Evolutionary conservation across 2,888 invertebrate species (phyloP), one percentile per base, ranked within the genome.

Genomic region (Eilema caniola): DNA sequence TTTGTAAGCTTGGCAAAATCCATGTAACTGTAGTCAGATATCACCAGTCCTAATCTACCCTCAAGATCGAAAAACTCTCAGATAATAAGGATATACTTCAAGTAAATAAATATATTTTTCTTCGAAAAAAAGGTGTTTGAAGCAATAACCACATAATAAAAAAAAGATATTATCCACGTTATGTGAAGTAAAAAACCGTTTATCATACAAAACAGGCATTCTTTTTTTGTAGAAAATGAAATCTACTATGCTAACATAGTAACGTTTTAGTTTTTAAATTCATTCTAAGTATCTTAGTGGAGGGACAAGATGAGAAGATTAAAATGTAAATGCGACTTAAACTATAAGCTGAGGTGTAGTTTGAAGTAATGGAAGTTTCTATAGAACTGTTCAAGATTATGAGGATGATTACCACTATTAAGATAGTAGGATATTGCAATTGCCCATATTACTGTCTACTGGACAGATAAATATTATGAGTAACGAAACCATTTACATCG

Each of bases 321-420:
- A 61, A 61, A 61, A 61, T 61, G 61, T 31, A 61, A 61, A 61
- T 61, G n/a, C 2, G 33, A 59, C 25, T 59, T 8, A 61, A 33
- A 61, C 1, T 61, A 31, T n/a, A 61, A 31, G 2, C n/a, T 61
- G 28, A 61, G n/a, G n/a, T n/a, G 33, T 11, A 61, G n/a, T 33
- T 31, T 61, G 3, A 33, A 61, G 59, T 53, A 53, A 53, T 53
- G 20, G 25, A 12, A 8, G 24, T 59, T 5, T 25, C 16, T 0
- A 25, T 25, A 25, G 28, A 53, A 16, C 28, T 16, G 20, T 59
- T 25, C 16, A 59, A 28, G 25, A 28, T 59, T 59, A 59, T 28
- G 25, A 59, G 16, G n/a, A n/a, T 53, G 10, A 10, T 5, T 53
- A 20, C 2, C 10, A 53, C 4, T 20, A 12, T 12, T 37, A 37